Percentiles rank a stretch among this genome's conserved stretches.
phyloP scores from a whole-genome alignment of 2,888 invertebrate genomes.

The Lobophora halterata region DNA sequence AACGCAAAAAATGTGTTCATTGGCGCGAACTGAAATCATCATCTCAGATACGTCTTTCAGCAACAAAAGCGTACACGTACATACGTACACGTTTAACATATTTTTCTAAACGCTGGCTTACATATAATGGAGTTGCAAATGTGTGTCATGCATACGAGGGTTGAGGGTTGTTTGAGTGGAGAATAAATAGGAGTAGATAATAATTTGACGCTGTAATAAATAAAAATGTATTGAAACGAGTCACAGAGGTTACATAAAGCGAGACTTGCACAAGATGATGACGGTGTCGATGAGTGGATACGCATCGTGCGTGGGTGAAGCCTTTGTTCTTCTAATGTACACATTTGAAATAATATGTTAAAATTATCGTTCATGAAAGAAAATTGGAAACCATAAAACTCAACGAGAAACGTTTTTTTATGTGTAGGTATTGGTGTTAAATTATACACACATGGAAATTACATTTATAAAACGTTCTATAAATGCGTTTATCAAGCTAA shows the following conservation, averaged over 20 bases:
- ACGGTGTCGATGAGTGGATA: conserved; percentile 17
- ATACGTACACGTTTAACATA: conserved; percentile 67
- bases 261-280: conserved; percentile 22
- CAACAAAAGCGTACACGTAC: conserved; percentile 67
- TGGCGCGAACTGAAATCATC: conserved; percentile 70
- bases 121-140: conserved; percentile 63
- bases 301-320: conserved; percentile 13
- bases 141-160: conserved; percentile 52
- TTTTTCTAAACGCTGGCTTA: conserved; percentile 63
- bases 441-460: too few relatives aligned
- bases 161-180: conserved; percentile 41
- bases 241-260: conserved; percentile 18
- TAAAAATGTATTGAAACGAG: conserved; percentile 33
- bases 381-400: too few relatives aligned
- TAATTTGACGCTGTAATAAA: conserved; percentile 49
- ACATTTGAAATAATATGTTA: conserved; percentile 8
- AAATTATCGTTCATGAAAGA: conserved; percentile 7
- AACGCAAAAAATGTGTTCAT: conserved; percentile 71
- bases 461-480: too few relatives aligned
- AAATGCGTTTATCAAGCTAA: too few relatives aligned
- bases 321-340: conserved; percentile 15
- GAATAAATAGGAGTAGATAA: conserved; percentile 46
- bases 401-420: too few relatives aligned
- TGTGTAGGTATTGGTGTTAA: too few relatives aligned
- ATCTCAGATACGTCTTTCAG: conserved; percentile 65